A percentile compares a stretch with the other conserved stretches of the same genome.
Evolutionary conservation across 2,888 invertebrate species (phyloP).

Genomic region (Cephonodes hylas): DNA sequence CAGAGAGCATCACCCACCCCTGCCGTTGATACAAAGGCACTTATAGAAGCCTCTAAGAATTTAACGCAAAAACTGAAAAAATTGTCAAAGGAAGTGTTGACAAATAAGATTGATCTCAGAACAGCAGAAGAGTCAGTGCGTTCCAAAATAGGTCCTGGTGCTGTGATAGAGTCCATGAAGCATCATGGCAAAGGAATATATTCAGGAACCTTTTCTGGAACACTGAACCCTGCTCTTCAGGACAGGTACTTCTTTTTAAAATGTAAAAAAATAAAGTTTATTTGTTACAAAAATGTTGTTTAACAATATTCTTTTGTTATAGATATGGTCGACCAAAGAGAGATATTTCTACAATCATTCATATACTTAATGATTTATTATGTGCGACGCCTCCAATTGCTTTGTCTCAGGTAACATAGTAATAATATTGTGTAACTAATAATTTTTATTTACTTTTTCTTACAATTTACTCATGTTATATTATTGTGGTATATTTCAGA

Average conservation of each 20-base stretch:
- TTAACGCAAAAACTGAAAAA: constrained; percentile 94
- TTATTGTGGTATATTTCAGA: constrained; percentile 47
- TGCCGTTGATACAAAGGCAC: constrained; percentile 85
- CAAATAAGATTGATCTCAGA: constrained; percentile 81
- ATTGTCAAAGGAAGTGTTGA: constrained; percentile 93
- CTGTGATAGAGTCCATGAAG: constrained; percentile 94
- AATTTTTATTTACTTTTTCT: background rate
- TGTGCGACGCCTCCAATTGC: constrained; percentile 90
- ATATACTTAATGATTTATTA: constrained; percentile 95
- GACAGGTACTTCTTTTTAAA: constrained; percentile 83
- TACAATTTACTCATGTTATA: background rate
- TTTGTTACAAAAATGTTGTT: background rate
- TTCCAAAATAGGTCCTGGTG: constrained; percentile 81
- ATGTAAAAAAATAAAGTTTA: background rate
- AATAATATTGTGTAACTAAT: background rate
- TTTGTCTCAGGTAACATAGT: constrained; percentile 69
- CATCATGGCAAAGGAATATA: constrained; percentile 97
- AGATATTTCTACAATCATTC: constrained; percentile 96
- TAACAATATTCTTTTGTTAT: constrained; percentile 34
- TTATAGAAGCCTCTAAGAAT: constrained; percentile 95
- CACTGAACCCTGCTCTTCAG: constrained; percentile 95
- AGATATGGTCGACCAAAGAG: constrained; percentile 93
- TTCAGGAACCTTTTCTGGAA: constrained; percentile 97
- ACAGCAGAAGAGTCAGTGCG: constrained; percentile 74
- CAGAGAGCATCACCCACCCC: constrained; percentile 60